Evolutionary conservation across 2,888 invertebrate species (phyloP), one percentile per base, ranked within the genome.

Genomic region (Eumerus sabulonum): DNA sequence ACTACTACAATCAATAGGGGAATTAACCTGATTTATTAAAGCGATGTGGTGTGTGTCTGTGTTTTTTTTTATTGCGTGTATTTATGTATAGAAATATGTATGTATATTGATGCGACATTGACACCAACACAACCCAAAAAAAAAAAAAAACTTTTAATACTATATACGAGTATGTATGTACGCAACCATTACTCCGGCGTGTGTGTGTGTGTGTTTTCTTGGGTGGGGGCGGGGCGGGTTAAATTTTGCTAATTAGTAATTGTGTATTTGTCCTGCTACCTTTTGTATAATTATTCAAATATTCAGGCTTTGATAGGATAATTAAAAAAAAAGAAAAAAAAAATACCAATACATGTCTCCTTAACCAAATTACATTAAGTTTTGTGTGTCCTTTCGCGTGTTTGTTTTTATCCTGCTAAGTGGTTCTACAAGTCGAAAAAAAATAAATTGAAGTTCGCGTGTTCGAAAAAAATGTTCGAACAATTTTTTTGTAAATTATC

Each of bases 261-360:
- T 56, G 68, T 79, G 79, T 79, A 51, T 74, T n/a, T 79, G 79
- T 79, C 79, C 79, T 74, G 79, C 68, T 79, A 79, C 79, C 79
- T 79, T 79, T 70, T 79, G 79, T 79, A 67, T 76, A 72, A 51
- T 66, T 70, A 72, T 70, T 64, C 64, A 63, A 68, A 70, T 70
- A 36, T 79, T 42, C 74, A 74, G 79, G 68, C 79, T 79, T 79
- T 51, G 45, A 79, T 68, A 79, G 2, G 59, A 68, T 63, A 77
- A 47, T 56, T 19, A 35, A 59, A 56, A 56, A 50, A 27, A 57
- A 66, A 51, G 27, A n/a, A n/a, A n/a, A n/a, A n/a, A n/a, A n/a
- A n/a, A n/a, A n/a, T n/a, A n/a, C n/a, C n/a, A n/a, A n/a, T n/a
- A n/a, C 7, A 27, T 27, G 11, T 45, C 45, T 71, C 79, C 79